Percentiles rank a stretch among this genome's conserved stretches.
These are phyloP conservation scores for Chiloscyllium plagiosum DNA, from an alignment of 2,113 vertebrate genomes.

Conservation along the genomic window DNA sequence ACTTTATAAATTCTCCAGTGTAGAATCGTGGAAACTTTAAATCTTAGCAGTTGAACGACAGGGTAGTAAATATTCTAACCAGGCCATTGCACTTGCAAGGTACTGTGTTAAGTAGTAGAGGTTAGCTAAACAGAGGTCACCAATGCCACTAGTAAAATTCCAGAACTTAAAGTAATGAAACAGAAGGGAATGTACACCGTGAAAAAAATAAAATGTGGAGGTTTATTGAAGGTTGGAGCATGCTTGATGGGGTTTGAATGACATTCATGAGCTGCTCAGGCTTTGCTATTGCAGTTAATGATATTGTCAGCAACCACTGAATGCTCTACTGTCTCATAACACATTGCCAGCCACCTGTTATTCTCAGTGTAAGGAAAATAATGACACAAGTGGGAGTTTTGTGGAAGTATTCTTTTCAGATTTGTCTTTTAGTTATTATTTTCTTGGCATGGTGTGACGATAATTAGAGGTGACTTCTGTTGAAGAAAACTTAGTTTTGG, in stretches of 20 bases:
- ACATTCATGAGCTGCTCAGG: slow-evolving; percentile 24
- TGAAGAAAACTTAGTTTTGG: not conserved
- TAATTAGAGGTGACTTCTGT: not conserved
- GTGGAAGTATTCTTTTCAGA: slow-evolving; percentile 8
- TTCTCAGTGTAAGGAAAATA: not conserved
- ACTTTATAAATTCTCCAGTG: not conserved
- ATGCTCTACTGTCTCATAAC: not conserved
- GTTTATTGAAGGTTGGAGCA: not conserved
- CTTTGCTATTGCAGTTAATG: slow-evolving; percentile 1
- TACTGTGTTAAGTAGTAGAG: not conserved
- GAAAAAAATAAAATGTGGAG: slow-evolving; percentile 8
- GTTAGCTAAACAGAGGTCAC: too few relatives aligned
- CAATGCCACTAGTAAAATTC: not conserved
- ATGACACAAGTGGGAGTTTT: not conserved
- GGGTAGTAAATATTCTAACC: not conserved
- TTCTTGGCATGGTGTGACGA: not conserved
- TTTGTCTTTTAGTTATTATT: not conserved
- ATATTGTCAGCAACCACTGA: not conserved
- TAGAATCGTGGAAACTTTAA: not conserved
- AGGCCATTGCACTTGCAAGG: not conserved
- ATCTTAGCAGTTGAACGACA: not conserved
- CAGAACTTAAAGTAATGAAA: not conserved
- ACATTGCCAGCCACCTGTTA: slow-evolving; percentile 17
- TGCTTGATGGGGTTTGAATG: slow-evolving; percentile 5
- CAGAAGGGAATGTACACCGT: not conserved